A percentile compares a stretch with the other conserved stretches of the same genome.
phyloP scores from a whole-genome alignment of 2,888 invertebrate species.

The Drepanosiphum platanoidis region DNA sequence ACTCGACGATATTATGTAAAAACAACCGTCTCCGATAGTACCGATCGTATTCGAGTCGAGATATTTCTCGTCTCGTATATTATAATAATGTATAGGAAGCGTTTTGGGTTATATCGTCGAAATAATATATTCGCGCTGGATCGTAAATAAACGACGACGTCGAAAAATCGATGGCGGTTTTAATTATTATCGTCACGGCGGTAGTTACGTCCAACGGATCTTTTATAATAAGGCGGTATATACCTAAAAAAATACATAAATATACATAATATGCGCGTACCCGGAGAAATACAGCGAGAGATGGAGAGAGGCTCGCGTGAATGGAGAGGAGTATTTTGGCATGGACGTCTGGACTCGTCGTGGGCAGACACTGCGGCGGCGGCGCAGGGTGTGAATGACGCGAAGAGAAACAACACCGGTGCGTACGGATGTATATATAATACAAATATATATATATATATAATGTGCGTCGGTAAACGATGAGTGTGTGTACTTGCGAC shows the following conservation, averaged over 20 bases:
- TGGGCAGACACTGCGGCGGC: constrained; percentile 24
- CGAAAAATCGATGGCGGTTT: not conserved
- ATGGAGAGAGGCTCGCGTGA: not conserved
- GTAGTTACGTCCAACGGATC: not conserved
- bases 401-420: not conserved
- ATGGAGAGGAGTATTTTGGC: constrained; percentile 21
- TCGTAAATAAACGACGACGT: not conserved
- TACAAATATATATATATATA: not conserved
- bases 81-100: not conserved
- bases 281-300: not conserved
- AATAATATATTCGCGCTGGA: too few relatives aligned
- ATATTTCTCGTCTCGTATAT: not conserved
- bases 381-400: constrained; percentile 34
- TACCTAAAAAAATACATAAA: too few relatives aligned
- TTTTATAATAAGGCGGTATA: not conserved
- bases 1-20: not conserved
- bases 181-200: not conserved
- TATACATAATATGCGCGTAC: not conserved
- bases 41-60: not conserved
- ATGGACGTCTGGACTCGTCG: not conserved
- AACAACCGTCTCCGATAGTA: not conserved
- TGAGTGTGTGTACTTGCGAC: not conserved
- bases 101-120: too few relatives aligned
- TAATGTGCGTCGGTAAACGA: too few relatives aligned
- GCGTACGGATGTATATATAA: not conserved